Evolutionary conservation across 23 tunicate species (phyloP), one percentile per base, ranked within the genome.

Genomic region (Trididemnum nubilum): DNA sequence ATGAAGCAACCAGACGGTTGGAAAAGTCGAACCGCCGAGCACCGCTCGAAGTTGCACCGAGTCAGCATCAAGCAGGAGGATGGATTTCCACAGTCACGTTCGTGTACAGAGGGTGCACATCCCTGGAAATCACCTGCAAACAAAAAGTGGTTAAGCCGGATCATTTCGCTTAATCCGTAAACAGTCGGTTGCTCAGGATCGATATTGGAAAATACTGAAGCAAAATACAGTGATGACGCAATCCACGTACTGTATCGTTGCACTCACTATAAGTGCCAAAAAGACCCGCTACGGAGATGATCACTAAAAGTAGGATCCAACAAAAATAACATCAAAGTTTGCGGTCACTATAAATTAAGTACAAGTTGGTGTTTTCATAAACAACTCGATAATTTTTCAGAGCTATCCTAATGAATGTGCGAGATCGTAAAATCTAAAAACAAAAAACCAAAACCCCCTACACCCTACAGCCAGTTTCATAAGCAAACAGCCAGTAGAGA

Each of bases 21-120:
- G n/a, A n/a, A n/a, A n/a, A n/a, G n/a, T n/a, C n/a, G n/a, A n/a
- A n/a, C n/a, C n/a, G n/a, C n/a, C n/a, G n/a, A n/a, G n/a, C n/a
- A n/a, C n/a, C n/a, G n/a, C n/a, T n/a, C n/a, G n/a, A n/a, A n/a
- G n/a, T n/a, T n/a, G n/a, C n/a, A n/a, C n/a, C n/a, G n/a, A n/a
- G n/a, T n/a, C n/a, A n/a, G n/a, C n/a, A n/a, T n/a, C n/a, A n/a
- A n/a, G n/a, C n/a, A n/a, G 79, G 32, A 39, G 26, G 12, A 37
- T 61, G 72, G 1, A 77, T 7, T 19, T 87, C 85, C 51, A 87
- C 91, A 5, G 91, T 87, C 44, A 87, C 57, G 63, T 87, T 87
- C 18, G 91, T 87, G 85, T 87, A 87, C 2, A 72, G 26, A 0
- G 66, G 81, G 12, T 87, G 64, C 33, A 38, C 28, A 28, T 87